Conservation (phyloP, 2,888 invertebrate species). For the Trissonchulus sp. region DNA sequence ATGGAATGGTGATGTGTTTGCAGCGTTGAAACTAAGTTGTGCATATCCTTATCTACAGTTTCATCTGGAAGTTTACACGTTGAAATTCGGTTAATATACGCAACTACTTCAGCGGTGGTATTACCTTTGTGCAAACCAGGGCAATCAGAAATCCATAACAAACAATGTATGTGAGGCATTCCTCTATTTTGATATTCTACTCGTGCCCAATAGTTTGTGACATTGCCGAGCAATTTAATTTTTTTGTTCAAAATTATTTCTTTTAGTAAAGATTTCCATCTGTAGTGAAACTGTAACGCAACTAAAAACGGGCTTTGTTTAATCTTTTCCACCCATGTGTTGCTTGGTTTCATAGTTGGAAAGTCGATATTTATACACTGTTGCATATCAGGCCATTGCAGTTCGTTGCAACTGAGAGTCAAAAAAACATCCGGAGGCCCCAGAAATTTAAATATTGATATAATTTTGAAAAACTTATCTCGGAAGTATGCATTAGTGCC, state of each 20-base stretch:
- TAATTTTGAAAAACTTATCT: not conserved
- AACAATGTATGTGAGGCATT: not conserved
- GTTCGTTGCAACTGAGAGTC: not conserved
- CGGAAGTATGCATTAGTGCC: not conserved
- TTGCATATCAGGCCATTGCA: not conserved
- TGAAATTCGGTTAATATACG: not conserved
- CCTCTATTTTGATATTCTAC: not conserved
- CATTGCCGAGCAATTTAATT: not conserved
- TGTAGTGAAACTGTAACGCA: not conserved
- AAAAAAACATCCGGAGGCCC: not conserved
- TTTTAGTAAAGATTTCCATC: not conserved
- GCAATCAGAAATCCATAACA: not conserved
- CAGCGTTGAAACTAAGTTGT: not conserved
- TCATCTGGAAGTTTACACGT: not conserved
- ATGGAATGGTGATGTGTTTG: not conserved
- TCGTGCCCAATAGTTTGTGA: not conserved
- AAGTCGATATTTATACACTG: not conserved
- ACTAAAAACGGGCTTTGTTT: not conserved
- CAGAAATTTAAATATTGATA: not conserved
- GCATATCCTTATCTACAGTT: not conserved
- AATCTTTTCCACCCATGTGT: not conserved
- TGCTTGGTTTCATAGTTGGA: too few species aligned
- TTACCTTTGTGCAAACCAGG: not conserved
- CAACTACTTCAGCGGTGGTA: not conserved
- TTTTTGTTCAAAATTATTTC: not conserved